Evolutionary conservation across 2,113 vertebrate species (phyloP), one percentile per base, ranked within the genome.

Genomic region (Scatophagus argus): DNA sequence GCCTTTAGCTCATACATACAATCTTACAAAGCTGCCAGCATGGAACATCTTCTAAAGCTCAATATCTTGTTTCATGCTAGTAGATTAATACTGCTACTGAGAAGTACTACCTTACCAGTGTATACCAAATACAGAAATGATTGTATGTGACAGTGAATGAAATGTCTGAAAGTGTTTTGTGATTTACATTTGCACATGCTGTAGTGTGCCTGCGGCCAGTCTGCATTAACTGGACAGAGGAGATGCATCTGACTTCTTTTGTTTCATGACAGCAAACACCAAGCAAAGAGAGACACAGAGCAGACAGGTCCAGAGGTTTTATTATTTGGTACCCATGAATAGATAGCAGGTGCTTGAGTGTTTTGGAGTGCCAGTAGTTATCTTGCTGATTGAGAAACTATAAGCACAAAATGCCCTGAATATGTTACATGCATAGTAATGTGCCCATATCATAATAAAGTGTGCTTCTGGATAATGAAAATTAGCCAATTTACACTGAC

Each of bases 351-450:
- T 88, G 91, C 86, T 87, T 67, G 72, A 78, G 87, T 90, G 82
- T 90, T 89, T 84, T 73, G 73, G 71, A 81, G 89, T 89, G 86
- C 89, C 86, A 91, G 82, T 85, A 92, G 91, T 93, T 63, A 77
- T 87, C 63, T 81, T 89, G 77, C 86, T 92, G 87, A 87, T 83
- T 83, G 83, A 88, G 69, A 88, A 89, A 92, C 90, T 93, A 92
- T 89, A 93, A 94, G 91, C 91, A 91, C 90, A 90, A 87, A 91
- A 91, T 90, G 77, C 87, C 90, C 91, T 91, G 89, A 89, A 89
- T 91, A 94, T 93, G 82, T 93, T 88, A 93, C 93, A 94, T 94
- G 93, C 93, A 94, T 94, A 94, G 93, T 94, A 93, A 89, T 94
- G 92, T 92, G 90, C 84, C 85, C 84, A 87, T 91, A 91, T 86